Percentiles rank a stretch among this genome's conserved stretches.
These are phyloP conservation scores for Chascanopsetta lugubris DNA, from an alignment of 2,113 vertebrate genomes.

Conservation along the genomic window DNA sequence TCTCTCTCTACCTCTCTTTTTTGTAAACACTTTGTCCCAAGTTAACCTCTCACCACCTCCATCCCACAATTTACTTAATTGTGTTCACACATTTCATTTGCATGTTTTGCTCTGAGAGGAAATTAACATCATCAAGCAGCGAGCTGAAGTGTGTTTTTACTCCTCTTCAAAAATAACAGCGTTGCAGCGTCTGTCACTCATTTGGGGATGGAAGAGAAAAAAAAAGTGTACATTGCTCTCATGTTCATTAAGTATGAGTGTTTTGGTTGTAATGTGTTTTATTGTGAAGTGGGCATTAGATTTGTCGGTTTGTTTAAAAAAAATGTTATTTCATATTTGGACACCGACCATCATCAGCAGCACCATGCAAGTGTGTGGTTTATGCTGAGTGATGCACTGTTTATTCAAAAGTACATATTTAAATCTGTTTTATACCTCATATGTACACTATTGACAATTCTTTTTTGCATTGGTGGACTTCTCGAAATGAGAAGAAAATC, in stretches of 20 bases:
- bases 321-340: conserved; percentile 46
- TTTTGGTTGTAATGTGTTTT: conserved; percentile 74
- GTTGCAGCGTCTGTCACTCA: conserved; percentile 65
- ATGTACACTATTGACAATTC: conserved; percentile 8
- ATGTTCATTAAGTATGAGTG: conserved; percentile 74
- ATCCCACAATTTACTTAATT: conserved; percentile 69
- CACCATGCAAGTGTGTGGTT: conserved; percentile 29
- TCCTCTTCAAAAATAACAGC: conserved; percentile 77
- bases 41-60: conserved; percentile 64
- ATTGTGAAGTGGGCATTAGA: conserved; percentile 69
- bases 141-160: conserved; percentile 80
- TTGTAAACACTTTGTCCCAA: conserved; percentile 60
- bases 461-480: not conserved
- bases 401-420: conserved; percentile 4
- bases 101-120: conserved; percentile 79
- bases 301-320: conserved; percentile 41
- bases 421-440: not conserved
- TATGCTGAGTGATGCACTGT: conserved; percentile 20
- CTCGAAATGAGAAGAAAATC: not conserved
- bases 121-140: conserved; percentile 77
- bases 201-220: not conserved
- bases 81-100: conserved; percentile 73
- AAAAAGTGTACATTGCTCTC: conserved; percentile 67
- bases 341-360: not conserved
- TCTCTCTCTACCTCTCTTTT: conserved; percentile 21